phyloP scores from a whole-genome alignment of 2,797 vertebrate species.

The Hydrolagus colliei region DNA sequence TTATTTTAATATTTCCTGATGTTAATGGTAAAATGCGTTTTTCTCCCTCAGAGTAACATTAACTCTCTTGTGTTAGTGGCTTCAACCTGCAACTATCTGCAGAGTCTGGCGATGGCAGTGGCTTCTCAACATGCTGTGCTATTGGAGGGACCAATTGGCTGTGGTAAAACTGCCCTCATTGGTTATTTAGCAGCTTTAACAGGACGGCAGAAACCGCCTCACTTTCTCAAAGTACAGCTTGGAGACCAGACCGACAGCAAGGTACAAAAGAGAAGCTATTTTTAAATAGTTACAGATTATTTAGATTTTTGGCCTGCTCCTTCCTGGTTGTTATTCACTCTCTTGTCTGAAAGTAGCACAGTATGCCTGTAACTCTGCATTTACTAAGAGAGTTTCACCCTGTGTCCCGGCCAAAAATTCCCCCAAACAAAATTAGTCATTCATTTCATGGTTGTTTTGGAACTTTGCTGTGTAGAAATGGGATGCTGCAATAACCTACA shows the following conservation, averaged over 20 bases:
- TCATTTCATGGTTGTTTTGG: too few species aligned
- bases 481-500: neutral
- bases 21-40: neutral
- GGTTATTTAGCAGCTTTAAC: constrained; percentile 79
- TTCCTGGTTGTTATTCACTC: too few species aligned
- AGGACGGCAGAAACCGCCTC: constrained; percentile 71
- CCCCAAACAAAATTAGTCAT: too few species aligned
- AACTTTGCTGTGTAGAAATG: too few species aligned
- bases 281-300: neutral
- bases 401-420: too few species aligned
- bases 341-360: too few species aligned
- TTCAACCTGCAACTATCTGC: constrained; percentile 76
- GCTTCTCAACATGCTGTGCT: constrained; percentile 79
- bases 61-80: constrained; percentile 72
- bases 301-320: too few species aligned
- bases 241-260: constrained; percentile 98
- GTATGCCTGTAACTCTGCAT: too few species aligned
- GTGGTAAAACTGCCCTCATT: constrained; percentile 86
- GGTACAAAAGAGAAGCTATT: constrained; percentile 54
- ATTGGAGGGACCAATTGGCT: constrained; percentile 89
- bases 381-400: too few species aligned
- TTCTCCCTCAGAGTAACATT: neutral
- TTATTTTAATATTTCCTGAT: neutral
- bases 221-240: constrained; percentile 89
- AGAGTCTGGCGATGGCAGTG: constrained; percentile 81